These are phyloP conservation scores for Phymanthus crucifer DNA, from an alignment of 92 coral and sea anemone species.

Conservation along the genomic window DNA sequence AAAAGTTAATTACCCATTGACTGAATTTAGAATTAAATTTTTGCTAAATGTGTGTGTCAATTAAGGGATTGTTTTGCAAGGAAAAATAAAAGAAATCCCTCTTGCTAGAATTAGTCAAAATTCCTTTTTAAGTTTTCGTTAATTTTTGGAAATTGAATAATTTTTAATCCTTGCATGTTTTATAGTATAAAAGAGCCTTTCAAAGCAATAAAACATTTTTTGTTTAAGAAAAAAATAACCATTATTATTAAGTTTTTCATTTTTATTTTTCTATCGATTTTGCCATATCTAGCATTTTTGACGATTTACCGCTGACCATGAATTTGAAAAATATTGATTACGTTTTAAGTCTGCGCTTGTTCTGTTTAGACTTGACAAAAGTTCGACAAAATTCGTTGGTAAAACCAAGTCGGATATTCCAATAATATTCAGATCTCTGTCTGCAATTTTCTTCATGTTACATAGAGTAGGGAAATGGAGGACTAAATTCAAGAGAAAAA, in stretches of 20 bases:
- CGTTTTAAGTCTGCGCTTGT: background rate
- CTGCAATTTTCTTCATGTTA: background rate
- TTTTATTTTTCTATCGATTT: background rate
- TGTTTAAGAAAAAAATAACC: no score
- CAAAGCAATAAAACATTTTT: background rate
- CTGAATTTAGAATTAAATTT: no score
- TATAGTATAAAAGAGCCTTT: background rate
- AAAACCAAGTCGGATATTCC: slow-evolving; percentile 39
- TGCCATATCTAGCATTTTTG: background rate
- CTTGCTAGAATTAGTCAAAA: no score
- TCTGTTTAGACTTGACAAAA: background rate
- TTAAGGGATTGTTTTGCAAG: no score
- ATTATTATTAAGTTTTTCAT: background rate
- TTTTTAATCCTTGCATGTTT: background rate
- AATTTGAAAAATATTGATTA: background rate
- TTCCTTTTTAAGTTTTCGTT: no score
- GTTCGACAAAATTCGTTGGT: background rate
- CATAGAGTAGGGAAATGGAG: slow-evolving; percentile 1
- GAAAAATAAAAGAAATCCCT: no score
- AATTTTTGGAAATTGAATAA: no score
- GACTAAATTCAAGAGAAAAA: background rate
- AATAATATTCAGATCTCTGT: slow-evolving; percentile 30
- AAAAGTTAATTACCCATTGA: no score
- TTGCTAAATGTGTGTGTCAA: no score
- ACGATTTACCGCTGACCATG: background rate